These are phyloP conservation scores for Hydractinia symbiolongicarpus DNA, from an alignment of 30 jellyfish, hydroid and myxozoan species.

Conservation along the genomic window DNA sequence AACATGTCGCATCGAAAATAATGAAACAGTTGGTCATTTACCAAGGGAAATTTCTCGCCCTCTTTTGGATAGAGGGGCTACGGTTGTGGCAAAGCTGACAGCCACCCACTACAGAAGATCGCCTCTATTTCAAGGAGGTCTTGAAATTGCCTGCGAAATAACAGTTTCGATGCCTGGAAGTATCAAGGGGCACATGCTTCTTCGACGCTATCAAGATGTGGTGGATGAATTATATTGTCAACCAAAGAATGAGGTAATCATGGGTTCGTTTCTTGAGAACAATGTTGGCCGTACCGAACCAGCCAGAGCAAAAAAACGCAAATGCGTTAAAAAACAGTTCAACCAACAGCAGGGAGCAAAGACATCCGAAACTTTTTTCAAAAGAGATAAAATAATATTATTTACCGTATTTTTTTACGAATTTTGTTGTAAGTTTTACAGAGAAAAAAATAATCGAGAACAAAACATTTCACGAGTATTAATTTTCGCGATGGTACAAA, in stretches of 20 bases:
- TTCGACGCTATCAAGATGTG: not conserved
- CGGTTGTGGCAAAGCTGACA: slow-evolving; percentile 11
- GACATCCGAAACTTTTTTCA: not conserved
- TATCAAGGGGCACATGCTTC: slow-evolving; percentile 1
- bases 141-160: not conserved
- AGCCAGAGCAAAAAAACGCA: slow-evolving; percentile 5
- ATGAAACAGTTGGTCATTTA: slow-evolving; percentile 14
- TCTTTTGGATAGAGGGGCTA: slow-evolving; percentile 25
- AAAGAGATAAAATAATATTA: too few relatives aligned
- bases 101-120: slow-evolving; percentile 19
- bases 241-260: slow-evolving; percentile 12
- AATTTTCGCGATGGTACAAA: too few relatives aligned
- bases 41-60: slow-evolving; percentile 25
- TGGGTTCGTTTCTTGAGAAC: slow-evolving; percentile 13
- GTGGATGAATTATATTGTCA: not conserved
- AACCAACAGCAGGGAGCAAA: slow-evolving; percentile 1
- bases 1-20: not conserved
- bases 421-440: too few relatives aligned
- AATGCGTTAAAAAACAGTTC: not conserved
- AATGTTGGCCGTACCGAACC: slow-evolving; percentile 5
- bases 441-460: too few relatives aligned
- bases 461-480: too few relatives aligned
- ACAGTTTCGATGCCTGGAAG: slow-evolving; percentile 5
- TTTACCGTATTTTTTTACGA: too few relatives aligned
- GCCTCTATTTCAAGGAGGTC: slow-evolving; percentile 17